Evolutionary conservation across 2,888 invertebrate species (phyloP).

Genomic region (Mesochorus sp.): DNA sequence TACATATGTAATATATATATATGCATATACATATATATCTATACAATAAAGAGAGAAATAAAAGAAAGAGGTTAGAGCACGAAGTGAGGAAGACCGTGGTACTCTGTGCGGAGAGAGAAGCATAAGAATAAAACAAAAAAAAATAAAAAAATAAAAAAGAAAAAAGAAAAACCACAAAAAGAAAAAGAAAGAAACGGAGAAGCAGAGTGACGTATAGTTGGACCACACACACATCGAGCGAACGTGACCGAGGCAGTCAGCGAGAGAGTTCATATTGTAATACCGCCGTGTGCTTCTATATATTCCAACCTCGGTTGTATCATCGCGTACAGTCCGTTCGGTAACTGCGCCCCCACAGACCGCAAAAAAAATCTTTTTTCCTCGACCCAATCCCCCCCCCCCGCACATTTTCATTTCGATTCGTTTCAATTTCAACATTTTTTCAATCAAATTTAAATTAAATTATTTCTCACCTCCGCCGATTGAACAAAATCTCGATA

Average conservation of each 20-base stretch:
- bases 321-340: slow-evolving; percentile 78
- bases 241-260: slow-evolving; percentile 81
- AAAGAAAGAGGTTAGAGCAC: slow-evolving; percentile 38
- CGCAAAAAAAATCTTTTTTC: slow-evolving; percentile 13
- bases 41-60: slow-evolving; percentile 4
- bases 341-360: slow-evolving; percentile 69
- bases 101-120: slow-evolving; percentile 25
- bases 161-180: slow-evolving; percentile 43
- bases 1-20: background rate
- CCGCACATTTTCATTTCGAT: slow-evolving; percentile 9
- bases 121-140: slow-evolving; percentile 27
- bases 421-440: slow-evolving; percentile 7
- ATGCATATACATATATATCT: background rate
- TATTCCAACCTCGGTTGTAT: slow-evolving; percentile 71
- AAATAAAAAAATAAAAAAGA: slow-evolving; percentile 25
- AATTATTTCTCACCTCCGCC: no score
- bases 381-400: no score
- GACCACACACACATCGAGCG: slow-evolving; percentile 79
- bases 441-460: slow-evolving; percentile 2
- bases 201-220: slow-evolving; percentile 71
- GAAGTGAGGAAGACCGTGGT: slow-evolving; percentile 50
- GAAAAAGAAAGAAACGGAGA: slow-evolving; percentile 54
- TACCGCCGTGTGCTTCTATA: slow-evolving; percentile 71
- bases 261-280: slow-evolving; percentile 79
- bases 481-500: no score